Evolutionary conservation across 2,113 vertebrate genomes (phyloP).

Genomic region (Phaetusa simplex): DNA sequence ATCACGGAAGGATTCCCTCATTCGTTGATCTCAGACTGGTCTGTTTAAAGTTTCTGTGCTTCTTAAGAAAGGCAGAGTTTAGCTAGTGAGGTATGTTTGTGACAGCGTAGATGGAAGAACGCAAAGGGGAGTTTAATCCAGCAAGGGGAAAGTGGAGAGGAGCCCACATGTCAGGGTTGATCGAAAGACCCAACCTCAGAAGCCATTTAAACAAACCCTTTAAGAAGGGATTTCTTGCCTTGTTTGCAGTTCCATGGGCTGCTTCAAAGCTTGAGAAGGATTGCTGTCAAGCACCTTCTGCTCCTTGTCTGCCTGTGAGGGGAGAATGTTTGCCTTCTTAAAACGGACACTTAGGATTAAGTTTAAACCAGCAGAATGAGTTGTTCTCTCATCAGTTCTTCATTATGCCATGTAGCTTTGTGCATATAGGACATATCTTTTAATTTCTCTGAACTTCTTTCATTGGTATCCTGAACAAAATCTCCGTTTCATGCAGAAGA

Average conservation of each 20-base stretch:
- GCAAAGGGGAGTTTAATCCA: background rate
- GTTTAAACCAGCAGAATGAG: background rate
- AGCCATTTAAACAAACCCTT: background rate
- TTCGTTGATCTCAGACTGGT: background rate
- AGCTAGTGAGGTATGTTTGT: background rate
- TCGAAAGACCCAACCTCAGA: background rate
- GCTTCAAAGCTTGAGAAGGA: background rate
- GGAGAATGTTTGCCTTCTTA: background rate
- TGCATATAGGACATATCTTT: background rate
- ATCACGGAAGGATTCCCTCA: background rate
- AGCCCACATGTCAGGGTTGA: background rate
- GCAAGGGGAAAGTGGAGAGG: background rate
- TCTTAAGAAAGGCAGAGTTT: background rate
- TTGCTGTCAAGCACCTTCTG: background rate
- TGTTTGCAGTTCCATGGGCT: background rate
- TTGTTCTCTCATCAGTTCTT: background rate
- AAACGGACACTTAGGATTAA: background rate
- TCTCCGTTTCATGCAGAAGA: background rate
- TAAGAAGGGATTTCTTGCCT: background rate
- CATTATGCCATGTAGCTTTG: background rate
- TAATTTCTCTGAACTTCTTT: background rate
- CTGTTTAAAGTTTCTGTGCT: background rate
- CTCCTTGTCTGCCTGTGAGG: background rate
- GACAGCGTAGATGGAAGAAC: fast-evolving
- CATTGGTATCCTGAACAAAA: background rate